Conservation (phyloP, 2,888 invertebrate species). For the Terebella lapidaria region DNA sequence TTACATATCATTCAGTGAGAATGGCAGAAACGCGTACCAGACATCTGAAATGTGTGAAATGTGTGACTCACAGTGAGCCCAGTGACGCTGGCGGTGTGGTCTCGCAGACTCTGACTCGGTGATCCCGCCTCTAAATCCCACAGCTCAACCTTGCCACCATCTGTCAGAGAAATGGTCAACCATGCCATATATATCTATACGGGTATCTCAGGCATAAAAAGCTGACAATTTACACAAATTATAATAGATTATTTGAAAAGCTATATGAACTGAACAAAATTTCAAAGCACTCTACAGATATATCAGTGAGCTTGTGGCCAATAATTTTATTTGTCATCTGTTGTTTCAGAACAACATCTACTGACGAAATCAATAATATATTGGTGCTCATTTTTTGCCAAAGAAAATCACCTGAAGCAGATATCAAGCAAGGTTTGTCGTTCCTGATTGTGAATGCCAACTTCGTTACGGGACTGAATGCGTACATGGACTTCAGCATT, state of each 20-base stretch:
- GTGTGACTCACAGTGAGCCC: not conserved
- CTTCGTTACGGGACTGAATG: conserved; percentile 47
- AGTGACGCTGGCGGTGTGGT: not conserved
- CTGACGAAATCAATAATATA: no score
- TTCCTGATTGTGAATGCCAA: conserved; percentile 25
- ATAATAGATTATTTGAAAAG: no score
- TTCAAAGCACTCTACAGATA: no score
- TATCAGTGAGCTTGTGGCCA: no score
- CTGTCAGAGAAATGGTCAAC: not conserved
- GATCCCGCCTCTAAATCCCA: not conserved
- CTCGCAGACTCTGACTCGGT: not conserved
- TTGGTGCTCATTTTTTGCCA: no score
- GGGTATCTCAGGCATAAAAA: no score
- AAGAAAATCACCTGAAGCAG: conserved; percentile 53
- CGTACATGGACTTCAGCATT: conserved; percentile 42
- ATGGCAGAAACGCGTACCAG: not conserved
- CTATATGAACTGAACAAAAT: no score
- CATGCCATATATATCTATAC: no score
- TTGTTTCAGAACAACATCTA: no score
- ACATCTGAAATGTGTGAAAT: not conserved
- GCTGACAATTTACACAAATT: no score
- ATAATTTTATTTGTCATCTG: no score
- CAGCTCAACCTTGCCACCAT: not conserved
- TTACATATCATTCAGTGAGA: not conserved
- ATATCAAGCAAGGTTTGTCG: conserved; percentile 27